phyloP scores from a whole-genome alignment of 2,113 vertebrate species.

The Gallinago undulata region DNA sequence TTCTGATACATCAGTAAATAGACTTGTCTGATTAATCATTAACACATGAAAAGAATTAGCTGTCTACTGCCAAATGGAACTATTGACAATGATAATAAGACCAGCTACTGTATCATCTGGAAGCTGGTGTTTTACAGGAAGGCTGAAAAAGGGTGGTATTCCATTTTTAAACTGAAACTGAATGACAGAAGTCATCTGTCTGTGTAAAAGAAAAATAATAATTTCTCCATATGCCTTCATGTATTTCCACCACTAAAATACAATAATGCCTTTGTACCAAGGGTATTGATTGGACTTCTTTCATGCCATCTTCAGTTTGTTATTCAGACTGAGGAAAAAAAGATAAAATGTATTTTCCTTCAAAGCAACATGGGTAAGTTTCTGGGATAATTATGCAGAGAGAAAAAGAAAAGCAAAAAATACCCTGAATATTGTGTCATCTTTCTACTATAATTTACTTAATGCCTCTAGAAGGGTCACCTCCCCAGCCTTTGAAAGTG shows the following conservation, averaged over 20 bases:
- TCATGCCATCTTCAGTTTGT: slow-evolving; percentile 22
- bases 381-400: background rate
- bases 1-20: slow-evolving; percentile 93
- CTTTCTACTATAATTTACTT: background rate
- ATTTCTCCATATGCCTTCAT: slow-evolving; percentile 1
- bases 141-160: slow-evolving; percentile 40
- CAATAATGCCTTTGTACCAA: background rate
- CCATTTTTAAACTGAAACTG: slow-evolving; percentile 37
- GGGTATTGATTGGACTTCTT: slow-evolving; percentile 19
- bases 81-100: slow-evolving; percentile 98
- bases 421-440: background rate
- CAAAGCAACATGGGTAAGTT: background rate
- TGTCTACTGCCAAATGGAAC: slow-evolving; percentile 92
- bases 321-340: slow-evolving; percentile 1
- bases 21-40: slow-evolving; percentile 91
- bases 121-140: slow-evolving; percentile 62
- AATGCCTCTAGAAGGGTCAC: background rate
- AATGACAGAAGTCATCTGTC: slow-evolving; percentile 59
- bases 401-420: background rate
- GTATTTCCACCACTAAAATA: background rate
- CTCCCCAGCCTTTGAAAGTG: background rate
- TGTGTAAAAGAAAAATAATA: slow-evolving; percentile 49
- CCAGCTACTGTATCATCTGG: slow-evolving; percentile 67
- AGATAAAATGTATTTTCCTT: background rate
- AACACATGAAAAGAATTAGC: slow-evolving; percentile 88